Evolutionary conservation across 2,113 vertebrate species (phyloP), one percentile per base, ranked within the genome.

Genomic region (Salvelinus alpinus): DNA sequence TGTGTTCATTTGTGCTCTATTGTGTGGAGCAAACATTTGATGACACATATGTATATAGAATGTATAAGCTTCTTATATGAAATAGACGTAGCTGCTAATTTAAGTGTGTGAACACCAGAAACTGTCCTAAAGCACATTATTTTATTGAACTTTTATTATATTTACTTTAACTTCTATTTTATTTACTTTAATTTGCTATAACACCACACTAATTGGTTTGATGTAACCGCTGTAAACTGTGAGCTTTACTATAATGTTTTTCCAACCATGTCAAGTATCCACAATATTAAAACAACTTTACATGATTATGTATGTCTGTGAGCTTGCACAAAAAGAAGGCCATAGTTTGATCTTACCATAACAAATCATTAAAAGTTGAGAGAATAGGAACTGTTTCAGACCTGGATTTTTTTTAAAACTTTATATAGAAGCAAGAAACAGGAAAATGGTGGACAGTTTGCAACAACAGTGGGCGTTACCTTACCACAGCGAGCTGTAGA

Each of bases 231-330:
- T 57, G 16, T 20, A 57, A 57, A 20, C 14, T 57, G 54, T 57
- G 54, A 57, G 54, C 16, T 57, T 20, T 20, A 14, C 5, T 57
- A 20, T 0, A 57, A 29, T 29, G 27, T 31, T 14, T 66, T 44
- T 11, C 38, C 38, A 27, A 66, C 25, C 25, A 66, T 29, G 6
- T 66, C 14, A 14, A 25, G 27, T 29, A 16, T 29, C 12, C 12
- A 65, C 64, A 66, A 31, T 14, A 66, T 66, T 66, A 66, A 66
- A 66, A 31, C 64, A 20, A 66, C 27, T 29, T 66, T 16, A 5
- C 64, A 31, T 66, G 64, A 5, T 66, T 31, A 13, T 29, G 27
- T 25, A 64, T 1, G 13, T 66, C 3, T 16, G 27, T 31, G 14
- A 18, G 54, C 54, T 57, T 57, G 4, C 18, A 64, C 62, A 18